A percentile compares a stretch with the other conserved stretches of the same genome.
Conservation (phyloP, 2,888 invertebrate genomes). For the Asteroscopus sphinx region DNA sequence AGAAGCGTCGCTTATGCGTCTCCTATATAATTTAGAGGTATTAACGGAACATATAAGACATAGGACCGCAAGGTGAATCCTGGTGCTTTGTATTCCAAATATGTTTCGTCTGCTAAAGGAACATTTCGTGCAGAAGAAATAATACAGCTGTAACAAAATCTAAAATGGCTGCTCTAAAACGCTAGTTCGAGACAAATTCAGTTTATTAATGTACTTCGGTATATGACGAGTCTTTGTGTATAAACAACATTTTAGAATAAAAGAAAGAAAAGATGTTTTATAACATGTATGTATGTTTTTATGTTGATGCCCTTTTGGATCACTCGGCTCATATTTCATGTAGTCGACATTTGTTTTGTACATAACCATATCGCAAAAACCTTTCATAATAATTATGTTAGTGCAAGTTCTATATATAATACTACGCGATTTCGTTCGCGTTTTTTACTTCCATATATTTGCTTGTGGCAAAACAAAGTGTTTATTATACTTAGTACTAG, state of each 20-base stretch:
- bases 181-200: slow-evolving; percentile 29
- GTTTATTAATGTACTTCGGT: slow-evolving; percentile 28
- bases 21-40: slow-evolving; percentile 83
- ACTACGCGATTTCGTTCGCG: no score
- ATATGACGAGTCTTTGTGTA: slow-evolving; percentile 19
- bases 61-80: slow-evolving; percentile 54
- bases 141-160: slow-evolving; percentile 48
- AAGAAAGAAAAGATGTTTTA: no score
- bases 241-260: slow-evolving; percentile 24
- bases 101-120: slow-evolving; percentile 51
- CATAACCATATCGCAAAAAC: no score
- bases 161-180: slow-evolving; percentile 45
- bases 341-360: no score
- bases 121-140: slow-evolving; percentile 37
- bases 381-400: no score
- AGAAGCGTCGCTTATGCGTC: slow-evolving; percentile 78
- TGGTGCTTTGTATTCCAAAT: slow-evolving; percentile 74
- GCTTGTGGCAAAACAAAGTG: no score
- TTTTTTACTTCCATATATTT: no score
- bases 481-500: no score
- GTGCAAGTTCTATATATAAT: no score
- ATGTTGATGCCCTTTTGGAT: no score
- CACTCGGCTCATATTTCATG: no score
- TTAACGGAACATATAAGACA: slow-evolving; percentile 68
- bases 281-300: no score